Conservation (phyloP, 2,888 invertebrate species). For the Scaptomyza flava region DNA sequence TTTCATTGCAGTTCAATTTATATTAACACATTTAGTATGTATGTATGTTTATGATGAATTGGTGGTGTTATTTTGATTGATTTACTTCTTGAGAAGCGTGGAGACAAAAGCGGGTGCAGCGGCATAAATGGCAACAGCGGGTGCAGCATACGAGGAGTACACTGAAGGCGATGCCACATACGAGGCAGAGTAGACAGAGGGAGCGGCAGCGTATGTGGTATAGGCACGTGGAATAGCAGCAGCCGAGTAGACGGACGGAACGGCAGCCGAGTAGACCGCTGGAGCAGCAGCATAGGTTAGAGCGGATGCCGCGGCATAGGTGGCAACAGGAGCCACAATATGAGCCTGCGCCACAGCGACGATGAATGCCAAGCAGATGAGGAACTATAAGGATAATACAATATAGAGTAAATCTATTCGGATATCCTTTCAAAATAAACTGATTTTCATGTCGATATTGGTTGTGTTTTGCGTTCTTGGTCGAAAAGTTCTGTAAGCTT, state of each 20-base stretch:
- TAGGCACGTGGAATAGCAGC: constrained; percentile 49
- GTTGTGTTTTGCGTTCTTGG: constrained; percentile 34
- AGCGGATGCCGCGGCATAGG: constrained; percentile 66
- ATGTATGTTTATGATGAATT: constrained; percentile 7
- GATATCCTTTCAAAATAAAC: constrained; percentile 21
- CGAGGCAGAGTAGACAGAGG: constrained; percentile 40
- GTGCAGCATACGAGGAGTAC: constrained; percentile 47
- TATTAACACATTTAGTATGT: constrained; percentile 26
- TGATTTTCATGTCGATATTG: constrained; percentile 74
- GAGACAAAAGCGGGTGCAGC: constrained; percentile 63
- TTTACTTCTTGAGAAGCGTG: constrained; percentile 70
- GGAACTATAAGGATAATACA: constrained; percentile 54
- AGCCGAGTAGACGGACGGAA: constrained; percentile 38
- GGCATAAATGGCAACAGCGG: constrained; percentile 30
- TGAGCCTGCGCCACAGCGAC: constrained; percentile 78
- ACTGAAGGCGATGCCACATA: constrained; percentile 30
- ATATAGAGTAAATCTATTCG: not conserved
- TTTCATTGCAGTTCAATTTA: constrained; percentile 62
- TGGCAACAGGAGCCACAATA: constrained; percentile 69
- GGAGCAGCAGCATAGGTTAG: constrained; percentile 65
- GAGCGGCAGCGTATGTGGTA: constrained; percentile 58
- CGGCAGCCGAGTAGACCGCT: constrained; percentile 52
- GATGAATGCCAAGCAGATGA: constrained; percentile 74
- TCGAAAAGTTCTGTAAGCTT: constrained; percentile 53
- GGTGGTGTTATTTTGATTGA: constrained; percentile 14